A percentile compares a stretch with the other conserved stretches of the same genome.
phyloP scores from a whole-genome alignment of 2,888 invertebrate species.

The Deilephila porcellus region DNA sequence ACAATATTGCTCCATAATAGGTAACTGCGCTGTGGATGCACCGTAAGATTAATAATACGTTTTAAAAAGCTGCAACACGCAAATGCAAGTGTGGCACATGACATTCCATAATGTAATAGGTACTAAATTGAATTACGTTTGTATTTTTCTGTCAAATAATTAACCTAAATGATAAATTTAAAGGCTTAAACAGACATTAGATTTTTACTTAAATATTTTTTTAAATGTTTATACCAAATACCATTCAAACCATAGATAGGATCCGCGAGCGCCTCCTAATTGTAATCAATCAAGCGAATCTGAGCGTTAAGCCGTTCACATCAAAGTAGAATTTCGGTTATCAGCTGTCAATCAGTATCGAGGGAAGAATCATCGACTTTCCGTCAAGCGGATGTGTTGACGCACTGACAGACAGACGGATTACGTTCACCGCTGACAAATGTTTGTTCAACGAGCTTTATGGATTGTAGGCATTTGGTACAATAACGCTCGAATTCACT shows the following conservation, averaged over 20 bases:
- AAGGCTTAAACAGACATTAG: too few species aligned
- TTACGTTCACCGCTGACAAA: conserved; percentile 70
- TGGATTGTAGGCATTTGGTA: conserved; percentile 6
- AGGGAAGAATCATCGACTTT: conserved; percentile 71
- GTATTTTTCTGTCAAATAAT: too few species aligned
- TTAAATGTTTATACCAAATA: not conserved
- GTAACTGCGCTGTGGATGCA: too few species aligned
- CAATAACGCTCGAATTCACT: not conserved
- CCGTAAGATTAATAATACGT: too few species aligned
- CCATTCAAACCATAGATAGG: not conserved
- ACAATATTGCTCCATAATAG: too few species aligned
- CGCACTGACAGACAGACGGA: conserved; percentile 74
- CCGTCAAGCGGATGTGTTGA: conserved; percentile 62
- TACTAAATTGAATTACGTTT: too few species aligned
- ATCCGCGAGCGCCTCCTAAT: not conserved
- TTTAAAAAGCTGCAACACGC: too few species aligned
- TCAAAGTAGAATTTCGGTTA: conserved; percentile 70
- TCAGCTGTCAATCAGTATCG: conserved; percentile 75
- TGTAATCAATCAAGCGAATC: conserved; percentile 66
- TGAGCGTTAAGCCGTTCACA: conserved; percentile 58
- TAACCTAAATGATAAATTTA: too few species aligned
- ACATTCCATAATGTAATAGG: too few species aligned
- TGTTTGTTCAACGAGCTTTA: conserved; percentile 51
- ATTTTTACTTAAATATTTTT: not conserved
- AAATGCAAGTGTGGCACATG: too few species aligned